These are phyloP conservation scores for Drosophila sechellia DNA, from an alignment of 1,140 invertebrate genomes.

Conservation along the genomic window DNA sequence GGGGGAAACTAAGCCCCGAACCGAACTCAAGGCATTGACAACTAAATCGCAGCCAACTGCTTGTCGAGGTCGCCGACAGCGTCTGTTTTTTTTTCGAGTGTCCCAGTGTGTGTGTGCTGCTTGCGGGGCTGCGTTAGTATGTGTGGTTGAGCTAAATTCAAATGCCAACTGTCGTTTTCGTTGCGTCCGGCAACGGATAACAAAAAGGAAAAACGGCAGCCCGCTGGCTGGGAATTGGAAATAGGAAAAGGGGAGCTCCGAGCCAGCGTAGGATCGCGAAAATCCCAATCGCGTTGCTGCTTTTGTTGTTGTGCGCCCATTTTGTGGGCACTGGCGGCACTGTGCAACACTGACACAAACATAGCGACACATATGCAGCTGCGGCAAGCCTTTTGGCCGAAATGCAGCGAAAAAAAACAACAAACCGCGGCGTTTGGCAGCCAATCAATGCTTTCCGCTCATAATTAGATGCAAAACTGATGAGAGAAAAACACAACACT, in stretches of 20 bases:
- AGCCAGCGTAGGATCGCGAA: not conserved
- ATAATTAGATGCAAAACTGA: conserved; percentile 56
- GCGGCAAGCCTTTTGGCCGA: conserved; percentile 37
- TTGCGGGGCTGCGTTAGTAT: conserved; percentile 11
- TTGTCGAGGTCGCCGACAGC: conserved; percentile 72
- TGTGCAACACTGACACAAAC: conserved; percentile 47
- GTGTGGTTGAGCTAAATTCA: conserved; percentile 53
- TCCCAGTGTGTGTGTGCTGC: not conserved
- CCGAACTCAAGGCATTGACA: not conserved
- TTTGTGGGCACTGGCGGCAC: conserved; percentile 28
- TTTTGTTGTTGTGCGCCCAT: conserved; percentile 34
- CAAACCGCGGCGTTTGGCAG: conserved; percentile 6
- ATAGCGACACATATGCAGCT: conserved; percentile 62
- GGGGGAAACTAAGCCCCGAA: not conserved
- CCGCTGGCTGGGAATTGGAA: conserved; percentile 14
- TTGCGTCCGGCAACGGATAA: conserved; percentile 64
- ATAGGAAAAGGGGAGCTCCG: not conserved
- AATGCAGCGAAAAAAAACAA: conserved; percentile 37
- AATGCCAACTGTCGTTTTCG: conserved; percentile 71
- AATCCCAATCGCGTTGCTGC: not conserved
- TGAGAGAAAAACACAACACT: not conserved
- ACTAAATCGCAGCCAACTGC: conserved; percentile 15
- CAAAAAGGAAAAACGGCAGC: not conserved
- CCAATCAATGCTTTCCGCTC: conserved; percentile 70
- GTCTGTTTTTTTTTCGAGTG: conserved; percentile 42